Evolutionary conservation across 2,888 invertebrate species (phyloP).

Genomic region (Machimus atricapillus): DNA sequence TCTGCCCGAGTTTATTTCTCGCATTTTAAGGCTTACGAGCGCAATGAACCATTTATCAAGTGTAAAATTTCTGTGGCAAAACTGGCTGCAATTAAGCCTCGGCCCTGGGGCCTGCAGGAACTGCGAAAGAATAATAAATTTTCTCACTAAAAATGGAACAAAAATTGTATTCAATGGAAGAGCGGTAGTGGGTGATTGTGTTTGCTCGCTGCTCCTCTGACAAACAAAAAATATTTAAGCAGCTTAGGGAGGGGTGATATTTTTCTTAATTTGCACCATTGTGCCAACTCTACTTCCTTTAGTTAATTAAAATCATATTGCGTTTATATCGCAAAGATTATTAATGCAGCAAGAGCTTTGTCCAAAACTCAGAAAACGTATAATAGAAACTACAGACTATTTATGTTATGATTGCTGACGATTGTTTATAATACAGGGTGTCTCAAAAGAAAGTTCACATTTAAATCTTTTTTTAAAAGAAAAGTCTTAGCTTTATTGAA

Average conservation of each 20-base stretch:
- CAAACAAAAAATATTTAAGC: neutral
- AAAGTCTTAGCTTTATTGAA: too few species aligned
- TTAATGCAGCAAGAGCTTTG: neutral
- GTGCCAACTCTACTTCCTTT: neutral
- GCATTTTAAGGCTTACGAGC: constrained; percentile 12
- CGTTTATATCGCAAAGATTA: neutral
- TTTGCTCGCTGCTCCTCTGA: neutral
- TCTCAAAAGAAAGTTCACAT: too few species aligned
- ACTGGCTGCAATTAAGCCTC: constrained; percentile 17
- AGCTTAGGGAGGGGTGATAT: neutral
- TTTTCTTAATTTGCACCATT: neutral
- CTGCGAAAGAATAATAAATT: constrained; percentile 31
- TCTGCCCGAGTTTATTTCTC: neutral
- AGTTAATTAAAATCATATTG: neutral
- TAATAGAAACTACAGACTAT: neutral
- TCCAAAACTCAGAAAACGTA: neutral
- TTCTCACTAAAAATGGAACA: neutral
- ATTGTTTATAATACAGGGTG: too few species aligned
- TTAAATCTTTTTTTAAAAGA: too few species aligned
- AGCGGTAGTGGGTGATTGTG: neutral
- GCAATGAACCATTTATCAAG: constrained; percentile 35
- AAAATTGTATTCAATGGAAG: neutral
- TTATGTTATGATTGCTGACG: neutral
- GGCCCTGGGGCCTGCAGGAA: constrained; percentile 6
- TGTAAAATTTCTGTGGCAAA: constrained; percentile 28